These are phyloP conservation scores for Halichondria panicea DNA, from an alignment of 37 sponge, comb jelly and placozoan genomes.

Conservation along the genomic window DNA sequence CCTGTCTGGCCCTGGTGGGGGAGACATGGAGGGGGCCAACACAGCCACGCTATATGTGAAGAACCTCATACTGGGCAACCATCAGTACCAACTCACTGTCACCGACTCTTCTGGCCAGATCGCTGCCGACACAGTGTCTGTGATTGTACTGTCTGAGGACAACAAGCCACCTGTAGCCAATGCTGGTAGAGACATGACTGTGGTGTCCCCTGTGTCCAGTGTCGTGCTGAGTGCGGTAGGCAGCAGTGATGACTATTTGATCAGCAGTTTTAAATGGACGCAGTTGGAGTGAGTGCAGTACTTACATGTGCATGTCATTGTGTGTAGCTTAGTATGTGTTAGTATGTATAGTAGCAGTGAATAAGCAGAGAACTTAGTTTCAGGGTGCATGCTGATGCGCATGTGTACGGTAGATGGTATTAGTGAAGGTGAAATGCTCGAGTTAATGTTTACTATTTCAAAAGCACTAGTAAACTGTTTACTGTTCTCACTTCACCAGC, in stretches of 20 bases:
- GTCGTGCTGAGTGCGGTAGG: conserved; percentile 56
- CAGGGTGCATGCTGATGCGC: too few species aligned
- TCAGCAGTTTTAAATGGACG: conserved; percentile 47
- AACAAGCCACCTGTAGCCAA: conserved; percentile 68
- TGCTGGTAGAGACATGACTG: conserved; percentile 44
- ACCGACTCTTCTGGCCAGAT: conserved; percentile 72
- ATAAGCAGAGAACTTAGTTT: too few species aligned
- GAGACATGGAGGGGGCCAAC: conserved; percentile 31
- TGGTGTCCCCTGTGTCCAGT: conserved; percentile 42
- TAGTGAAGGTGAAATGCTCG: too few species aligned
- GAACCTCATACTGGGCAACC: conserved; percentile 9
- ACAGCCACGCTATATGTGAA: neutral
- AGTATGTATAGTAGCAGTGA: too few species aligned
- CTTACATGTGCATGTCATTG: too few species aligned
- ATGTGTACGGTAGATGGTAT: too few species aligned
- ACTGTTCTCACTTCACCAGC: too few species aligned
- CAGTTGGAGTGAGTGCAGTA: conserved; percentile 42
- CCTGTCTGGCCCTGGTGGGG: conserved; percentile 4
- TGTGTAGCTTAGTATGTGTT: too few species aligned
- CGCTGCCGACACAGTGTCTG: conserved; percentile 39
- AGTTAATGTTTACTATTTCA: too few species aligned
- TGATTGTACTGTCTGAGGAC: conserved; percentile 68
- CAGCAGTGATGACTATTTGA: conserved; percentile 56
- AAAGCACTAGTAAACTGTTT: too few species aligned
- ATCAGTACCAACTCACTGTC: conserved; percentile 62